Evolutionary conservation across 2,888 invertebrate species (phyloP).

Genomic region (Diaphora mendica): DNA sequence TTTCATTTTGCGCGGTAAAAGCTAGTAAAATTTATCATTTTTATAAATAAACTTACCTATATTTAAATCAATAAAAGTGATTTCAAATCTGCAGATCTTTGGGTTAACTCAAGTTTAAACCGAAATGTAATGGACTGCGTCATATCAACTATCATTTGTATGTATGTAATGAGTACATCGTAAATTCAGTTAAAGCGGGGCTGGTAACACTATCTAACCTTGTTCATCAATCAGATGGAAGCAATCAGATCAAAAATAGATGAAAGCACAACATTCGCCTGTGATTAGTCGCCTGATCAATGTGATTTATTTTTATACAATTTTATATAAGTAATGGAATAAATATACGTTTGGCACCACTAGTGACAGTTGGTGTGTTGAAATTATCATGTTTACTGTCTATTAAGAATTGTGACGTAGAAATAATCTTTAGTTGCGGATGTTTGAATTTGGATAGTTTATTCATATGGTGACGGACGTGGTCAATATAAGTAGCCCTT

Average conservation of each 20-base stretch:
- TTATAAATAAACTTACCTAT: background rate
- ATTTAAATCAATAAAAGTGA: no score
- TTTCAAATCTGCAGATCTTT: no score
- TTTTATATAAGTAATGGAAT: constrained; percentile 29
- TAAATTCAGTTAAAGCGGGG: constrained; percentile 3
- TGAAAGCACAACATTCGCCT: constrained; percentile 59
- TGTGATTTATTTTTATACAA: constrained; percentile 41
- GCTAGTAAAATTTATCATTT: no score
- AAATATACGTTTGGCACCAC: constrained; percentile 39
- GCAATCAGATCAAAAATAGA: constrained; percentile 73
- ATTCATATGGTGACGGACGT: no score
- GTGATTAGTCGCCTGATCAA: constrained; percentile 50
- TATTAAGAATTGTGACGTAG: constrained; percentile 1
- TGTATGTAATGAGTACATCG: background rate
- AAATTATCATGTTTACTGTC: background rate
- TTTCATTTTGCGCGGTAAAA: no score
- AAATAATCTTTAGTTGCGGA: background rate
- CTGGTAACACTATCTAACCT: constrained; percentile 45
- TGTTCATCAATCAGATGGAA: constrained; percentile 58
- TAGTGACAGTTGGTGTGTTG: constrained; percentile 27
- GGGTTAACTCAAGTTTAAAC: no score
- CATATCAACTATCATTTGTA: background rate
- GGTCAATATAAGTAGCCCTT: no score
- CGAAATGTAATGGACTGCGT: background rate
- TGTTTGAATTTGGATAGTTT: background rate